Percentiles rank a stretch among this genome's conserved stretches.
Conservation (phyloP, 1,140 invertebrate genomes). For the Idris sp. region DNA sequence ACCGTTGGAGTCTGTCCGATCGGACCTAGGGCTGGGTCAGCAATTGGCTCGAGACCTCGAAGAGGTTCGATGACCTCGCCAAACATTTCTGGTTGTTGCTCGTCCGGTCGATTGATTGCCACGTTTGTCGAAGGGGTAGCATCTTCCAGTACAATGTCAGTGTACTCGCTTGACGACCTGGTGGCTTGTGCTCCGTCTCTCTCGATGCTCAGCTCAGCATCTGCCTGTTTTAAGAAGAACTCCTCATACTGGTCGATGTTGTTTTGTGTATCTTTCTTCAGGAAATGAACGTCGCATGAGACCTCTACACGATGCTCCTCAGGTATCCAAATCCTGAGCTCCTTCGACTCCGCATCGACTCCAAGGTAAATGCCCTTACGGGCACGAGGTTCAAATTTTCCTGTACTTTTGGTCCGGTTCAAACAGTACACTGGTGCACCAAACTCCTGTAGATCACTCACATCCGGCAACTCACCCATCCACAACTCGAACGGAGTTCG, state of each 20-base stretch:
- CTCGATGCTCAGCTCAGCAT: too few relatives aligned
- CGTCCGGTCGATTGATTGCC: too few relatives aligned
- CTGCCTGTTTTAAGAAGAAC: too few relatives aligned
- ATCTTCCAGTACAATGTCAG: too few relatives aligned
- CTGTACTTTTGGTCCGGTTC: constrained; percentile 18
- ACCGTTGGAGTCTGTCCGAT: too few relatives aligned
- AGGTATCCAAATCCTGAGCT: constrained; percentile 21
- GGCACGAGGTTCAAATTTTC: constrained; percentile 52
- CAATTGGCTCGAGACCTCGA: too few relatives aligned
- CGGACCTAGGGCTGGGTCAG: too few relatives aligned
- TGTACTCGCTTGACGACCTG: too few relatives aligned
- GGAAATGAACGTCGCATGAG: constrained; percentile 56
- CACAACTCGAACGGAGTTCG: constrained; percentile 22
- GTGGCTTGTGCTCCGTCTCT: too few relatives aligned
- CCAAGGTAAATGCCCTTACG: constrained; percentile 54
- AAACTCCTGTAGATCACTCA: constrained; percentile 21
- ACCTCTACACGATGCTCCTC: constrained; percentile 33
- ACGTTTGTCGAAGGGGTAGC: too few relatives aligned
- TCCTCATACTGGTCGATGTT: background rate
- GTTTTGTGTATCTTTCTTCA: background rate
- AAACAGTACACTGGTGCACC: constrained; percentile 36
- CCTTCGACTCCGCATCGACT: constrained; percentile 21
- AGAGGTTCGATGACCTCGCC: too few relatives aligned
- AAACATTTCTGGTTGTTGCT: too few relatives aligned
- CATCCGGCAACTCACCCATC: constrained; percentile 26